These are phyloP conservation scores for Metopia argyrocephala DNA, from an alignment of 2,888 invertebrate species.

Conservation along the genomic window DNA sequence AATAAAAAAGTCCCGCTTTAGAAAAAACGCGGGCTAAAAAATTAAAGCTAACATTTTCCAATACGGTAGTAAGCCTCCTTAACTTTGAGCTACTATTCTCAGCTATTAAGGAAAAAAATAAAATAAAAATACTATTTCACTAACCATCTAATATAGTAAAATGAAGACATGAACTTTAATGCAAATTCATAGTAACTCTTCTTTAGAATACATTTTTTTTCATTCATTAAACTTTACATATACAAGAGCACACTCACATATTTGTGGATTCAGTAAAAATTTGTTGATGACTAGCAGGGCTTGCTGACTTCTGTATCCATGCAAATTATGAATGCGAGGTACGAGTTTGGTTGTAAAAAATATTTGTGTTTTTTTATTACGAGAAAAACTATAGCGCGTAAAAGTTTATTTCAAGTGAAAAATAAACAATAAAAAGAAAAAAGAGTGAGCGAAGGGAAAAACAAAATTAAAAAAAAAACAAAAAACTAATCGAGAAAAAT, in stretches of 20 bases:
- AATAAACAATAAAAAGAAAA: slow-evolving; percentile 43
- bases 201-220: background rate
- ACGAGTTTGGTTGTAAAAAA: background rate
- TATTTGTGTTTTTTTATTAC: slow-evolving; percentile 24
- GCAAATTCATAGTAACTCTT: slow-evolving; percentile 22
- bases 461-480: background rate
- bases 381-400: slow-evolving; percentile 45
- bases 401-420: slow-evolving; percentile 51
- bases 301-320: background rate
- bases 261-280: background rate
- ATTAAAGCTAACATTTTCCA: too few relatives aligned
- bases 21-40: too few relatives aligned
- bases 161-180: slow-evolving; percentile 17
- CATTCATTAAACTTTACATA: too few relatives aligned
- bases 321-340: slow-evolving; percentile 27
- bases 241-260: background rate
- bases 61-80: too few relatives aligned
- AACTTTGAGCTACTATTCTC: too few relatives aligned
- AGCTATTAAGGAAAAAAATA: too few relatives aligned
- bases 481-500: slow-evolving; percentile 9
- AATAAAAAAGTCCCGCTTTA: too few relatives aligned
- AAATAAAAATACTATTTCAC: too few relatives aligned
- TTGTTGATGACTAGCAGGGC: background rate
- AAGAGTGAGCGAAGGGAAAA: background rate
- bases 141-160: background rate